Evolutionary conservation across 2,797 vertebrate species (phyloP), one percentile per base, ranked within the genome.

Genomic region (Nannoperca obscura): DNA sequence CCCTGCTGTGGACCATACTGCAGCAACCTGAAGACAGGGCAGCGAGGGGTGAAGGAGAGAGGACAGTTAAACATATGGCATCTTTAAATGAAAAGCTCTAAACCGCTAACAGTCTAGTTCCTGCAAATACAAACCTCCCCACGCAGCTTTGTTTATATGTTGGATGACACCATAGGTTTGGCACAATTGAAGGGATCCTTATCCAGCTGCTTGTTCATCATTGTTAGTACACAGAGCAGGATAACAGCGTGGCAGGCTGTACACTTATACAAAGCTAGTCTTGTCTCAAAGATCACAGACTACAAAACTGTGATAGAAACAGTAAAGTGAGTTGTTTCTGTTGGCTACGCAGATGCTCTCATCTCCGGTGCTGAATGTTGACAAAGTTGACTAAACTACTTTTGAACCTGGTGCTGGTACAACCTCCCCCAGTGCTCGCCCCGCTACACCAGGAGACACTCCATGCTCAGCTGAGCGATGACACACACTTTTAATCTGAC

Each of bases 1-100:
- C 90, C 84, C 95, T 93, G 82, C 91, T 95, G 88, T 95, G 95
- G 82, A 96, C 94, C 95, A 95, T 95, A 3, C 46, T 47, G 46
- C 19, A 19, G 52, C 82, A 75, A 86, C 88, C 93, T 92, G 80
- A 14, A 66, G 38, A 74, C 24, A 60, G 19, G 27, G 3, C 20
- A 12, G 38, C 12, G 38, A 40, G 14, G 30, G 36, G 19, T 9
- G 22, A 46, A 72, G 19, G 20, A 58, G 9, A 76, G n/a, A 70
- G 3, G 20, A 30, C 9, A 12, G 14, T 50, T 55, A 24, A 40
- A 38, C 42, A 27, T 7, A 22, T 46, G 5, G 30, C 65, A 55
- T 27, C 3, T 7, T 15, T 34, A 40, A 59, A 44, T 24, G 5
- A 61, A 53, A 44, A 67, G 17, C 22, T 66, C 11, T 17, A 58